These are phyloP conservation scores for Gymnoscopelus braueri DNA, from an alignment of 2,797 vertebrate species.

Conservation along the genomic window DNA sequence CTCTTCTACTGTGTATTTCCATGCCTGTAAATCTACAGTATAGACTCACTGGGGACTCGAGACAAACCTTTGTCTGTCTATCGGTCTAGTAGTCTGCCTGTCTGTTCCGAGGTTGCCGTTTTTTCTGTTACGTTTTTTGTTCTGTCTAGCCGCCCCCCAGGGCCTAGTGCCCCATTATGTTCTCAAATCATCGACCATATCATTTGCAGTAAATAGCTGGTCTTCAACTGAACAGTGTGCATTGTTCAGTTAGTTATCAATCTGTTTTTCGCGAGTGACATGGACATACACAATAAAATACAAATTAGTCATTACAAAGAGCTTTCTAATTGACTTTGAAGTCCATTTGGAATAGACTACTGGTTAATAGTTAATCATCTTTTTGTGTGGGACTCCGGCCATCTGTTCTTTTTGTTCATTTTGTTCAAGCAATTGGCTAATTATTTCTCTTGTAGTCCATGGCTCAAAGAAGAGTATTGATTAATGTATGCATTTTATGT, in stretches of 20 bases:
- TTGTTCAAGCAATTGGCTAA: conserved; percentile 8
- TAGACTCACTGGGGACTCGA: conserved; percentile 36
- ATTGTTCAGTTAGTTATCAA: no score
- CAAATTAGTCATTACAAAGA: background rate
- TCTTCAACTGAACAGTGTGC: no score
- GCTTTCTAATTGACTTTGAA: conserved; percentile 41
- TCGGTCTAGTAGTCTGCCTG: conserved; percentile 19
- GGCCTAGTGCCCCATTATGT: conserved; percentile 30
- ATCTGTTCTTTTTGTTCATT: conserved; percentile 16
- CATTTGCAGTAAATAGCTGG: no score
- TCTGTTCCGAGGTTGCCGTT: conserved; percentile 35
- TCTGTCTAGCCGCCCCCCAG: conserved; percentile 42
- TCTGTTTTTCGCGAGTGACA: no score
- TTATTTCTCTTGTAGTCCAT: background rate
- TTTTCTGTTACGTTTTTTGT: conserved; percentile 35
- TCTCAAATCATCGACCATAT: conserved; percentile 22
- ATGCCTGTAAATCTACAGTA: conserved; percentile 50
- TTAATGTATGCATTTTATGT: no score
- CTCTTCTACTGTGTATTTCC: conserved; percentile 35
- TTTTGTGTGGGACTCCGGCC: conserved; percentile 5
- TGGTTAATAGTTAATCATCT: conserved; percentile 24
- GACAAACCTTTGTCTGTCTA: conserved; percentile 39
- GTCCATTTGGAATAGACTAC: conserved; percentile 24
- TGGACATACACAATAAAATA: no score
- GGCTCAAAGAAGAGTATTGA: no score